phyloP scores from a whole-genome alignment of 2,113 vertebrate genomes.

The Marmota monax region DNA sequence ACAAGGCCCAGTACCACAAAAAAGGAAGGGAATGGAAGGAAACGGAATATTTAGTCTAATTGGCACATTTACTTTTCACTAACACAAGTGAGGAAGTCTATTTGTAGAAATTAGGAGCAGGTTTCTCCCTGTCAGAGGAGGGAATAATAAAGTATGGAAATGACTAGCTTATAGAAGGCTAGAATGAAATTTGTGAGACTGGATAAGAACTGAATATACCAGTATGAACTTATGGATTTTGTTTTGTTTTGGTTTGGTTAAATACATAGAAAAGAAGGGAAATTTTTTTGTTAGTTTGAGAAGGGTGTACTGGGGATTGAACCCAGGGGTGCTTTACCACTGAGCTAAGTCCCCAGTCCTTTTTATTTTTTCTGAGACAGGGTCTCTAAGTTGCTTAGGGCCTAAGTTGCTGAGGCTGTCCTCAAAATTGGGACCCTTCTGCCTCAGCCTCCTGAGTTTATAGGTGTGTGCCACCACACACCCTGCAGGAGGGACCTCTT shows the following conservation, averaged over 20 bases:
- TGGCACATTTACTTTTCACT: background rate
- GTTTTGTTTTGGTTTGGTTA: background rate
- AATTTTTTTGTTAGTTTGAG: background rate
- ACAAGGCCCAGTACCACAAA: background rate
- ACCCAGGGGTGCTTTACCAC: no score
- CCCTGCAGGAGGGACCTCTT: no score
- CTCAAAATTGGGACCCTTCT: no score
- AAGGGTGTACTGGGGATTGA: no score
- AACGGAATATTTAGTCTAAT: background rate
- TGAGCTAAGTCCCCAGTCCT: no score
- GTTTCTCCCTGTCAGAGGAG: background rate
- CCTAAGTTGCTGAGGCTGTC: no score
- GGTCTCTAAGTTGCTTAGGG: no score
- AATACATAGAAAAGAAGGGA: background rate
- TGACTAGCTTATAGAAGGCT: background rate
- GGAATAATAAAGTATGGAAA: background rate
- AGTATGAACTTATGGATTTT: background rate
- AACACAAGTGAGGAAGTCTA: background rate
- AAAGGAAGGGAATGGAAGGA: background rate
- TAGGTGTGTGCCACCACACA: no score
- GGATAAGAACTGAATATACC: background rate
- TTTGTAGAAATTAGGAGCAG: background rate
- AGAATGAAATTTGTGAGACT: background rate
- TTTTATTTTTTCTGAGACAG: no score
- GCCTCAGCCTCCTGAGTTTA: no score